Base-by-base conservation (phyloP, 2,113 vertebrate species). In the Okapia johnstoni region DNA sequence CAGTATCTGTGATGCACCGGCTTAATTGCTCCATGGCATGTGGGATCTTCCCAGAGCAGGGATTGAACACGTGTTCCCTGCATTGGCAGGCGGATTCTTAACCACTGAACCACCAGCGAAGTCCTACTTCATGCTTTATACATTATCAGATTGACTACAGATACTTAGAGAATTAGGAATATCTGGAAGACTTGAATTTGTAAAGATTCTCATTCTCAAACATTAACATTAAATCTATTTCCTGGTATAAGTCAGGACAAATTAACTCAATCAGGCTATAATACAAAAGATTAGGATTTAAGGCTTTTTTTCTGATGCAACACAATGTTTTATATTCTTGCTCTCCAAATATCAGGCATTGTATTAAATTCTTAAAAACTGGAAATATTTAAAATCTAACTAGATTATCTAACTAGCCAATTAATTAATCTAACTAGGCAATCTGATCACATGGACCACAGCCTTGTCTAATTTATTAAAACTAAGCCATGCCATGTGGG, bases 151-250 rank as follows among this genome's bases (percentile, higher is more conserved):
- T 11, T 50, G 50, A 33, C 58, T 73, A 19, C 25, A 89, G 48
- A 94, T 70, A 40, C 55, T 80, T 87, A 90, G 63, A 97, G 90
- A 92, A 94, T 61, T 96, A 36, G 66, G 36, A 50, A 30, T 94
- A 58, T 87, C 52, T 50, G 54, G 14, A 91, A 93, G 58, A 88
- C 88, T 19, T 77, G 50, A 52, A 70, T 46, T 85, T 90, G 86
- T 84, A 77, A 85, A 77, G 14, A 85, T 96, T 85, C 17, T 6
- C 43, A 55, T 84, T 77, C 21, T 30, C 30, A 95, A 76, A 40
- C 19, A 81, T 77, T 60, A 87, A 96, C 21, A 6, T 63, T 57
- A 90, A 93, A 10, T 87, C 55, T 92, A 23, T 79, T 58, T 84
- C 48, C 40, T 5, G 5, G 26, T 60, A 40, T 61, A 36, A 40